A percentile compares a stretch with the other conserved stretches of the same genome.
phyloP scores from a whole-genome alignment of 2,888 invertebrate species.

The Dryobotodes eremita region DNA sequence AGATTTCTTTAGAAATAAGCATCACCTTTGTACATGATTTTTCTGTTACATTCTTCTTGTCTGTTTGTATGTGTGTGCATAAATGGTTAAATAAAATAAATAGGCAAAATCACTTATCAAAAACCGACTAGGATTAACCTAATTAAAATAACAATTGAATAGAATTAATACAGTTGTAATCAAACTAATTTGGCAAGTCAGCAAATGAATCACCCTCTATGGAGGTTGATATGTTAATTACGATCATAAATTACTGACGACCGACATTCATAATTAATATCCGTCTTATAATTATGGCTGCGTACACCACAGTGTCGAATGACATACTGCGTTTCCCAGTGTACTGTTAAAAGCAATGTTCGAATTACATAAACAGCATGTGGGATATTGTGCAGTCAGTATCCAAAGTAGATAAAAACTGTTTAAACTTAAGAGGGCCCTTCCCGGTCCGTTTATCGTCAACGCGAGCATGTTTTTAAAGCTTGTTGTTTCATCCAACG shows the following conservation, averaged over 20 bases:
- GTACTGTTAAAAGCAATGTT: neutral
- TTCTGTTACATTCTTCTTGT: no score
- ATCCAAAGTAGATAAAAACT: neutral
- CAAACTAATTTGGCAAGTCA: slow-evolving; percentile 36
- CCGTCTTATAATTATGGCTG: slow-evolving; percentile 23
- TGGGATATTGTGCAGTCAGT: neutral
- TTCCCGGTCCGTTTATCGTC: no score
- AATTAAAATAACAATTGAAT: slow-evolving; percentile 33
- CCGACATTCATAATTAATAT: slow-evolving; percentile 48
- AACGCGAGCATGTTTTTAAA: no score
- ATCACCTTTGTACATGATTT: no score
- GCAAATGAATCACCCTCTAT: slow-evolving; percentile 29
- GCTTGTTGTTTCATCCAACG: no score
- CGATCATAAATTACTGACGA: slow-evolving; percentile 43
- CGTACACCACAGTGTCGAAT: slow-evolving; percentile 1
- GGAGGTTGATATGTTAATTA: slow-evolving; percentile 39
- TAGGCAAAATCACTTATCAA: neutral
- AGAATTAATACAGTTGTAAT: slow-evolving; percentile 29
- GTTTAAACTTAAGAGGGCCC: no score
- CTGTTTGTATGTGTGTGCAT: no score
- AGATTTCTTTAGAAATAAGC: no score
- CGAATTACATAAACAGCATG: neutral
- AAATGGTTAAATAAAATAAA: no score
- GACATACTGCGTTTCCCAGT: neutral
- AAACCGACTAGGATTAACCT: slow-evolving; percentile 2